Conservation (phyloP, 1,140 invertebrate genomes). For the Drosophila chauvacae region DNA sequence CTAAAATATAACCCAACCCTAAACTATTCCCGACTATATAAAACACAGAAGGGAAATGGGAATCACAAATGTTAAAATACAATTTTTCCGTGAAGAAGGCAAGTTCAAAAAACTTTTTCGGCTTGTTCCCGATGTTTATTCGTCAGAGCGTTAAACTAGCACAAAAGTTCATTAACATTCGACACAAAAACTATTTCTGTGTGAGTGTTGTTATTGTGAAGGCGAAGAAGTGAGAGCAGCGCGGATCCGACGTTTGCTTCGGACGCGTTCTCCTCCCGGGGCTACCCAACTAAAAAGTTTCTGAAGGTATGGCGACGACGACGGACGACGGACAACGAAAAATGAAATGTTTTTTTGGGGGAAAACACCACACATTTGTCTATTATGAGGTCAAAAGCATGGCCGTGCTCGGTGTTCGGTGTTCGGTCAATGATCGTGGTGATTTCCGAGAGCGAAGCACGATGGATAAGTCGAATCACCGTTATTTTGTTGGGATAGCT, state of each 20-base stretch:
- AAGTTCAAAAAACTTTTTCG: slow-evolving; percentile 78
- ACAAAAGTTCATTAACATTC: slow-evolving; percentile 83
- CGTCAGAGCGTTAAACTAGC: slow-evolving; percentile 67
- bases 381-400: slow-evolving; percentile 64
- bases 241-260: slow-evolving; percentile 4
- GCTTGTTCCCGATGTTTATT: slow-evolving; percentile 48
- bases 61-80: slow-evolving; percentile 45
- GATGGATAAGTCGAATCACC: slow-evolving; percentile 41
- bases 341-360: slow-evolving; percentile 35
- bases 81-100: slow-evolving; percentile 27
- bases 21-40: slow-evolving; percentile 8
- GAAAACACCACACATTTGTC: slow-evolving; percentile 42
- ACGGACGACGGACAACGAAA: slow-evolving; percentile 10
- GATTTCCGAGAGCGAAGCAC: slow-evolving; percentile 16
- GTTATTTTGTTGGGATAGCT: slow-evolving; percentile 80
- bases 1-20: slow-evolving; percentile 36
- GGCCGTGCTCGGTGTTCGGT: slow-evolving; percentile 43
- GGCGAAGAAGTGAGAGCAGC: slow-evolving; percentile 24
- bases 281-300: slow-evolving; percentile 38
- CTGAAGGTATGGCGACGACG: slow-evolving; percentile 20
- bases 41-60: slow-evolving; percentile 14
- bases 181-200: slow-evolving; percentile 80
- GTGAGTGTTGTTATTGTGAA: slow-evolving; percentile 21
- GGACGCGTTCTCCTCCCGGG: slow-evolving; percentile 3
- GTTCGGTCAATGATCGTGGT: slow-evolving; percentile 67